Percentiles rank a stretch among this genome's conserved stretches.
Conservation (phyloP, 2,888 invertebrate species). For the Pinctada fucata region DNA sequence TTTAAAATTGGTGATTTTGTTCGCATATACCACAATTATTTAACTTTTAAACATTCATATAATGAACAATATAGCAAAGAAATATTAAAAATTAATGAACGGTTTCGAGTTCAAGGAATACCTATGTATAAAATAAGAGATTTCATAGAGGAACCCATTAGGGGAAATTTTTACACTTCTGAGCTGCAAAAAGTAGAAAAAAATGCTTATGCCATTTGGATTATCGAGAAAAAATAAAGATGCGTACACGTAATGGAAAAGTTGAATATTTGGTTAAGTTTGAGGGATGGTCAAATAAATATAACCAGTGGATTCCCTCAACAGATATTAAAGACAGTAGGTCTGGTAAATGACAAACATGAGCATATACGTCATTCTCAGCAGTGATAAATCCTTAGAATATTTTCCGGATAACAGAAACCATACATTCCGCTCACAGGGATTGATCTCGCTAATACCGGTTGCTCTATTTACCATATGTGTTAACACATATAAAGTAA, state of each 20-base stretch:
- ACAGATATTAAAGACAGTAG: neutral
- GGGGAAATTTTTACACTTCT: constrained; percentile 16
- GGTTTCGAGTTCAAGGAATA: constrained; percentile 29
- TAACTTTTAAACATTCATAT: neutral
- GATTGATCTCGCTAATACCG: too few relatives aligned
- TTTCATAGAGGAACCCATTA: constrained; percentile 10
- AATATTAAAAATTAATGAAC: constrained; percentile 24
- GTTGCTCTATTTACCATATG: too few relatives aligned
- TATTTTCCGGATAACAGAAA: constrained; percentile 27
- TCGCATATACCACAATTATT: neutral
- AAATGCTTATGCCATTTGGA: constrained; percentile 47
- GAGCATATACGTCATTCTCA: constrained; percentile 21
- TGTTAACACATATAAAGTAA: too few relatives aligned
- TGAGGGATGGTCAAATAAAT: constrained; percentile 27
- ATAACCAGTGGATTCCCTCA: constrained; percentile 17
- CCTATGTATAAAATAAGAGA: constrained; percentile 26
- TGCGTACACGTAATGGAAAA: constrained; percentile 38
- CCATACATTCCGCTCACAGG: too few relatives aligned
- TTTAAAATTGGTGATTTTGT: constrained; percentile 22
- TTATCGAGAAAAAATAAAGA: constrained; percentile 43
- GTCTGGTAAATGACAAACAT: constrained; percentile 13
- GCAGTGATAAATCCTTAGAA: constrained; percentile 13
- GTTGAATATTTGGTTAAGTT: constrained; percentile 35
- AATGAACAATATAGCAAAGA: constrained; percentile 18
- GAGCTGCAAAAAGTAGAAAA: constrained; percentile 42